These are phyloP conservation scores for Neolamprologus brichardi DNA, from an alignment of 2,113 vertebrate species.

Conservation along the genomic window DNA sequence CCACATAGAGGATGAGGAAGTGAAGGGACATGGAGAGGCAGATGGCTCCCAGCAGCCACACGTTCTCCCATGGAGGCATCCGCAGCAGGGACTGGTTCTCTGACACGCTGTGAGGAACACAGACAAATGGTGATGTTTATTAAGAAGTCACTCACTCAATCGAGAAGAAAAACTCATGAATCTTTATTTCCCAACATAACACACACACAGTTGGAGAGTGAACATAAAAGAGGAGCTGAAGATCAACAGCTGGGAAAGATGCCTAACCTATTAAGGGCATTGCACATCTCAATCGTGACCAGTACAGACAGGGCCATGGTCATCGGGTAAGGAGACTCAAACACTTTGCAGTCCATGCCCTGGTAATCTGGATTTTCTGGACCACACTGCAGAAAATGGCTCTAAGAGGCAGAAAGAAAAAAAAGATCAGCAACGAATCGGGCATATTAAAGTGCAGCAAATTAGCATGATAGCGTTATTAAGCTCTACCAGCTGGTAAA, in stretches of 20 bases:
- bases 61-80: slow-evolving; percentile 98
- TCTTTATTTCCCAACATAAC: neutral
- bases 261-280: slow-evolving; percentile 92
- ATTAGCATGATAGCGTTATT: neutral
- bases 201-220: neutral
- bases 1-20: slow-evolving; percentile 98
- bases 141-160: neutral
- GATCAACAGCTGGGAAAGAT: neutral
- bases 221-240: neutral
- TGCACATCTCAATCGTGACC: slow-evolving; percentile 99
- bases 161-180: neutral
- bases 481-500: slow-evolving; percentile 86
- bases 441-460: neutral
- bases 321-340: slow-evolving; percentile 97
- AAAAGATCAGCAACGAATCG: neutral
- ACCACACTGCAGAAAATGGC: slow-evolving; percentile 95
- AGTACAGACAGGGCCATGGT: slow-evolving; percentile 98
- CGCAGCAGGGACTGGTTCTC: slow-evolving; percentile 96
- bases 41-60: slow-evolving; percentile 97
- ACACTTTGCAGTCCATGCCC: slow-evolving; percentile 83
- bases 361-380: slow-evolving; percentile 87
- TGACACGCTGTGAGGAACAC: slow-evolving; percentile 77
- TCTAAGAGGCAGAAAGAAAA: slow-evolving; percentile 54
- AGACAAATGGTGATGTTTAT: neutral
- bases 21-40: slow-evolving; percentile 99